These are phyloP conservation scores for Hermaeophaga mercurialis DNA, from an alignment of 2,888 invertebrate genomes.

Conservation along the genomic window DNA sequence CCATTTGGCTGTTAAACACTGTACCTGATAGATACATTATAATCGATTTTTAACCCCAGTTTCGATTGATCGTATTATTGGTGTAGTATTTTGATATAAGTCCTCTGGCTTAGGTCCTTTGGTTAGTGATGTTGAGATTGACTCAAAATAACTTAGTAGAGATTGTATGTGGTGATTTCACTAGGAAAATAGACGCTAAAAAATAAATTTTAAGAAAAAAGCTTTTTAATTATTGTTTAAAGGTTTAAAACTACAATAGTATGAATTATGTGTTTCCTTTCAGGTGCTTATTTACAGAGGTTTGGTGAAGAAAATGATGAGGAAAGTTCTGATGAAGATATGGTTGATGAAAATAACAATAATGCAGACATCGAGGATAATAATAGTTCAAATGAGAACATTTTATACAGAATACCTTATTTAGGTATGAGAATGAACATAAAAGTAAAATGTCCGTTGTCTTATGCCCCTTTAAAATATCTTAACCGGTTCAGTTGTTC, in stretches of 20 bases:
- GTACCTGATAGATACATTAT: too few species aligned
- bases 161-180: too few species aligned
- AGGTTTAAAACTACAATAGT: neutral
- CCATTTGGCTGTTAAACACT: too few species aligned
- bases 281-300: slow-evolving; percentile 49
- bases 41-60: too few species aligned
- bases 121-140: too few species aligned
- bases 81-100: too few species aligned
- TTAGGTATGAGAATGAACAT: slow-evolving; percentile 48
- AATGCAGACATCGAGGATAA: slow-evolving; percentile 18
- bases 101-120: too few species aligned
- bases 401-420: slow-evolving; percentile 39
- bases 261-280: slow-evolving; percentile 18
- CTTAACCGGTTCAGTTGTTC: slow-evolving; percentile 32
- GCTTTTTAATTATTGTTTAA: too few species aligned
- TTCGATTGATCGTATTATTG: too few species aligned
- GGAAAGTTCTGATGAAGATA: slow-evolving; percentile 40
- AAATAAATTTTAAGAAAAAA: too few species aligned
- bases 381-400: slow-evolving; percentile 36
- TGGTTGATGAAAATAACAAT: slow-evolving; percentile 33
- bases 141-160: too few species aligned
- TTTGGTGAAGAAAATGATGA: slow-evolving; percentile 44
- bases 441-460: slow-evolving; percentile 45
- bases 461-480: slow-evolving; percentile 45
- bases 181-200: too few species aligned